Evolutionary conservation across 2,797 vertebrate genomes (phyloP), one percentile per base, ranked within the genome.

Genomic region (Diplodus puntazzo): DNA sequence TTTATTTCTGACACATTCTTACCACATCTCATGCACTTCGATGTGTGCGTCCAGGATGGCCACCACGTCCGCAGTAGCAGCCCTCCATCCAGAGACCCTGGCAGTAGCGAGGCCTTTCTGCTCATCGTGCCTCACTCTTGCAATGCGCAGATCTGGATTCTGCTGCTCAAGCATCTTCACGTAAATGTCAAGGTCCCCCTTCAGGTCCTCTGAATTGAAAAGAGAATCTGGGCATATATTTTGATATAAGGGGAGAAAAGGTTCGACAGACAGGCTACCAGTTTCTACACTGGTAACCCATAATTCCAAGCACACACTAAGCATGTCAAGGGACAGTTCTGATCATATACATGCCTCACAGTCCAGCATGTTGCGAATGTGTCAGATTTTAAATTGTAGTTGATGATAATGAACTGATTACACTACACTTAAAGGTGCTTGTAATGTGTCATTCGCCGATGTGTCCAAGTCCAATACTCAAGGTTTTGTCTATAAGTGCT

Each of bases 21-120:
- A 95, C 95, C 94, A 96, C 81, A 84, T 59, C 21, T 87, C 70
- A 30, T 93, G 85, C 61, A 96, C 96, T 88, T 97, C 96, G 6
- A 97, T 80, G 75, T 96, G 95, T 9, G 95, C 95, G 43, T 97
- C 96, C 85, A 96, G 81, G 78, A 97, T 95, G 54, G 94, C 94
- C 20, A 96, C 94, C 61, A 95, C 95, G 0, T 97, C 95, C 0
- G 94, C 96, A 0, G 81, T 89, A 16, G 95, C 92, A 4, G 79
- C 92, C 73, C 87, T 86, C 93, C 93, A 95, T 11, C 95, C 96
- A 1, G 95, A 95, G 16, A 90, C 88, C 30, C 90, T 84, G 39
- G 95, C 93, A 12, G 80, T 60, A 10, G 95, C 79, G 0, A 96
- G 92, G 0, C 96, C 96, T 82, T 48, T 74, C 81, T 94, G 95